Evolutionary conservation across 2,113 vertebrate species (phyloP).

Genomic region (Lethenteron camtschaticum): DNA sequence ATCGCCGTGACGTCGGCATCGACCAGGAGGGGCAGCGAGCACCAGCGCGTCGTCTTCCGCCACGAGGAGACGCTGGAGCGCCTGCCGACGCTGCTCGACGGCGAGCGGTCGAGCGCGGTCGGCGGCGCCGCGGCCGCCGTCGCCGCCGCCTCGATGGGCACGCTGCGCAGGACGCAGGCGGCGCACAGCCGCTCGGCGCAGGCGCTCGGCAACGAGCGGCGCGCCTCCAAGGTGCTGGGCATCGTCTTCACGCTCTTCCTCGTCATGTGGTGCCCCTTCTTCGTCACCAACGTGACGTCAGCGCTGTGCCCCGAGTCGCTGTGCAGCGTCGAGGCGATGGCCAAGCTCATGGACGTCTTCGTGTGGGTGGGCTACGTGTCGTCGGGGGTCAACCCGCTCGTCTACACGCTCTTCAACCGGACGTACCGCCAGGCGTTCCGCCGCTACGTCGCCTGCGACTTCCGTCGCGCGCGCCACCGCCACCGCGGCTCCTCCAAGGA

Average conservation of each 20-base stretch:
- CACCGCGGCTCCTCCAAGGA: too few relatives aligned
- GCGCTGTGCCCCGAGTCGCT: slow-evolving; percentile 40
- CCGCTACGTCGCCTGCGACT: neutral
- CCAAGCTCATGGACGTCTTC: slow-evolving; percentile 59
- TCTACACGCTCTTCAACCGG: slow-evolving; percentile 94
- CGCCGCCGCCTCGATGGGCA: too few relatives aligned
- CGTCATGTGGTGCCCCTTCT: slow-evolving; percentile 95
- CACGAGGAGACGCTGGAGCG: too few relatives aligned
- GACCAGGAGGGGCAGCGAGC: too few relatives aligned
- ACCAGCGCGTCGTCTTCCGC: too few relatives aligned
- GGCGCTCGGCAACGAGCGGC: slow-evolving; percentile 84
- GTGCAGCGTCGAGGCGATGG: slow-evolving; percentile 38
- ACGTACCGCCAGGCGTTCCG: slow-evolving; percentile 79
- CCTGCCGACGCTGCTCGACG: too few relatives aligned
- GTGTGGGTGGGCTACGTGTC: slow-evolving; percentile 92
- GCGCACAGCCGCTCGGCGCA: slow-evolving; percentile 48
- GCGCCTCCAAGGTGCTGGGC: slow-evolving; percentile 84
- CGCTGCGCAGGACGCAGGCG: too few relatives aligned
- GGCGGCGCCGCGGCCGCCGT: too few relatives aligned
- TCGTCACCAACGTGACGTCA: slow-evolving; percentile 75
- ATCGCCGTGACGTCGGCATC: too few relatives aligned
- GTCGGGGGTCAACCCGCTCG: slow-evolving; percentile 79
- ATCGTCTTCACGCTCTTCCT: slow-evolving; percentile 91
- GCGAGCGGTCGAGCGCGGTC: too few relatives aligned
- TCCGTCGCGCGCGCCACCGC: too few relatives aligned